These are phyloP conservation scores for Myodes glareolus DNA, from an alignment of 2,113 vertebrate genomes.

Conservation along the genomic window DNA sequence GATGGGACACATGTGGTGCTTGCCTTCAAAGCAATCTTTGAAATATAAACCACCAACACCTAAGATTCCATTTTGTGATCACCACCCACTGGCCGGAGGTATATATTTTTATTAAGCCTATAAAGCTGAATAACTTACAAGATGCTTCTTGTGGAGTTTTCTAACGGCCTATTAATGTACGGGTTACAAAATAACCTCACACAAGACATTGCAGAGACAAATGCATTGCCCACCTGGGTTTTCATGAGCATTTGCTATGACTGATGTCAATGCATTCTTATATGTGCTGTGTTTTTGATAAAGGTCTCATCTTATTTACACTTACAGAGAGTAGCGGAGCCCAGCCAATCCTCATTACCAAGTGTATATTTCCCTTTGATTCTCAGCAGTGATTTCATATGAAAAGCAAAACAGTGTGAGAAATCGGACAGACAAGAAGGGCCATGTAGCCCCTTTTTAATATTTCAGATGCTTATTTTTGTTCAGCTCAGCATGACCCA, in stretches of 20 bases:
- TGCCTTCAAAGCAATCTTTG: not conserved
- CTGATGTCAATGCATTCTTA: not conserved
- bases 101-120: slow-evolving; percentile 46
- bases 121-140: slow-evolving; percentile 49
- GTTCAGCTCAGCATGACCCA: slow-evolving; percentile 34
- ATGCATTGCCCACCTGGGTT: slow-evolving; percentile 26
- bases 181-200: slow-evolving; percentile 67
- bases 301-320: slow-evolving; percentile 30
- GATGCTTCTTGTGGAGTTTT: slow-evolving; percentile 31
- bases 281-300: not conserved
- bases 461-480: slow-evolving; percentile 65
- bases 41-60: not conserved
- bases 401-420: slow-evolving; percentile 1
- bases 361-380: not conserved
- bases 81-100: not conserved
- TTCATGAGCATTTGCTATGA: slow-evolving; percentile 34
- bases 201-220: slow-evolving; percentile 37
- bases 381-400: not conserved
- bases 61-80: slow-evolving; percentile 3
- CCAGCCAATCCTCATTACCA: not conserved
- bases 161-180: slow-evolving; percentile 69
- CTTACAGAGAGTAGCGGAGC: not conserved
- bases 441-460: not conserved
- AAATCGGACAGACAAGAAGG: not conserved
- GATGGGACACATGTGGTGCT: not conserved